Percentiles rank a stretch among this genome's conserved stretches.
These are phyloP conservation scores for Chelonoidis abingdonii DNA, from an alignment of 2,113 vertebrate species.

Conservation along the genomic window DNA sequence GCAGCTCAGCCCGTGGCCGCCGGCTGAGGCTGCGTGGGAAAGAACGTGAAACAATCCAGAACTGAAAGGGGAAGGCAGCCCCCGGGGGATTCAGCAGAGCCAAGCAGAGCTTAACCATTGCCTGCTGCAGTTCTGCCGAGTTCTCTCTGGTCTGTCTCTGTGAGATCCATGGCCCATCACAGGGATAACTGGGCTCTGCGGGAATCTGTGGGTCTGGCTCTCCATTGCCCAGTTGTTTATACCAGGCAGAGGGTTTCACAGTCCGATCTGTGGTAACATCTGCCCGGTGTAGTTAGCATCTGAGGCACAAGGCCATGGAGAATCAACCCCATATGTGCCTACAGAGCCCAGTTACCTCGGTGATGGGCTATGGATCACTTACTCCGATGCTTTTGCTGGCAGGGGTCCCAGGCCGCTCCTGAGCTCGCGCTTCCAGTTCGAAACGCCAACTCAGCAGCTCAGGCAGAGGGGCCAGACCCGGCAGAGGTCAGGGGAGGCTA, in stretches of 20 bases:
- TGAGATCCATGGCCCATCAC: neutral
- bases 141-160: neutral
- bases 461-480: neutral
- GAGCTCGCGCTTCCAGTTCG: too few relatives aligned
- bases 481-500: neutral
- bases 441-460: too few relatives aligned
- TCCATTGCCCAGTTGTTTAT: neutral
- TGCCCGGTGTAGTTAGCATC: neutral
- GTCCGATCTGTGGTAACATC: neutral
- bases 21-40: neutral
- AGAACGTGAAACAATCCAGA: neutral
- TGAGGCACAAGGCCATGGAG: neutral
- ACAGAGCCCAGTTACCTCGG: neutral
- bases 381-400: neutral
- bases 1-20: neutral
- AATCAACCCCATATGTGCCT: too few relatives aligned
- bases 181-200: neutral
- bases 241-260: neutral
- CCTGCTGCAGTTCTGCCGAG: neutral
- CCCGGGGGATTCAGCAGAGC: neutral
- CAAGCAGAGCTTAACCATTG: neutral
- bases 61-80: neutral
- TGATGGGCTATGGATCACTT: neutral
- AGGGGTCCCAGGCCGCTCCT: too few relatives aligned
- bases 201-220: neutral